phyloP scores from a whole-genome alignment of 2,797 vertebrate genomes.

The Dromococcyx pavoninus region DNA sequence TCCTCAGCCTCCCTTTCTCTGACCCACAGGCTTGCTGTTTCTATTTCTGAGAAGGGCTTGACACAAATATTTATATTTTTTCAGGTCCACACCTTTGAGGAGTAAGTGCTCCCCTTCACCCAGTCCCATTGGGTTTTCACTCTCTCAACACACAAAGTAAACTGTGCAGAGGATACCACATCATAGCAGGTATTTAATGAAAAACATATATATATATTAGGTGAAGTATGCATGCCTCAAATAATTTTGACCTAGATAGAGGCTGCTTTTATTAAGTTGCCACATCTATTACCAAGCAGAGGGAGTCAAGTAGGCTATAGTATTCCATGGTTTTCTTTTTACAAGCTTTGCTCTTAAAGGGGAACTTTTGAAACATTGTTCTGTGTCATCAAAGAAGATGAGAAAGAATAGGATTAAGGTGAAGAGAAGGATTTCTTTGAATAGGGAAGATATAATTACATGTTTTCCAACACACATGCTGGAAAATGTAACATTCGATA shows the following conservation, averaged over 20 bases:
- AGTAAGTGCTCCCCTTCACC: neutral
- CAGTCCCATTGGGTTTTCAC: neutral
- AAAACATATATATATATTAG: neutral
- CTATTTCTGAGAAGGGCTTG: neutral
- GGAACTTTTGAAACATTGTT: slow-evolving; percentile 54
- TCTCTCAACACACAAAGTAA: neutral
- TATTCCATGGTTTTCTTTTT: slow-evolving; percentile 58
- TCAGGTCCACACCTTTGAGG: neutral
- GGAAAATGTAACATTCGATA: slow-evolving; percentile 65
- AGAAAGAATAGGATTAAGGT: slow-evolving; percentile 66
- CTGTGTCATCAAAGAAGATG: slow-evolving; percentile 52
- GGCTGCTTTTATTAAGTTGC: slow-evolving; percentile 52
- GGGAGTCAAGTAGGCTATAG: slow-evolving; percentile 24
- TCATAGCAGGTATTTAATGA: neutral
- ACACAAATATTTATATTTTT: neutral
- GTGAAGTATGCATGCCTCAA: slow-evolving; percentile 26
- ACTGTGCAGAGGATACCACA: neutral
- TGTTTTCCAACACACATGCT: slow-evolving; percentile 36
- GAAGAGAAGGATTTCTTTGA: slow-evolving; percentile 45
- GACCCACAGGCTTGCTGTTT: neutral
- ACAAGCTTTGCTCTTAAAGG: slow-evolving; percentile 54
- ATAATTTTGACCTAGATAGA: slow-evolving; percentile 58
- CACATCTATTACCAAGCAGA: slow-evolving; percentile 33
- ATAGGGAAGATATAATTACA: slow-evolving; percentile 57
- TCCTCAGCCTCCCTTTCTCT: neutral